These are phyloP conservation scores for Altica lythri DNA, from an alignment of 2,888 invertebrate genomes.

Conservation along the genomic window DNA sequence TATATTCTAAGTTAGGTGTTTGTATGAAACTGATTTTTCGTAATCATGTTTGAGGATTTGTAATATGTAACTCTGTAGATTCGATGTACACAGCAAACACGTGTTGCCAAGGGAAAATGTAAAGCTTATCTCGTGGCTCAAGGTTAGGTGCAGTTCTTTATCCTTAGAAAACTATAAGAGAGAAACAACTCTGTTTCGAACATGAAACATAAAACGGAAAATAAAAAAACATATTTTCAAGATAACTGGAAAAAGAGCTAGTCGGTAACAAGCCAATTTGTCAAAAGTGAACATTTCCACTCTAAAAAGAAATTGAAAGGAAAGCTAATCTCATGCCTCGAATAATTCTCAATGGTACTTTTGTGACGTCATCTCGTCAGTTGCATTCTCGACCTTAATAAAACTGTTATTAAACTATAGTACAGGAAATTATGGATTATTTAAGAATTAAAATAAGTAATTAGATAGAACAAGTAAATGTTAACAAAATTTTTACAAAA, in stretches of 20 bases:
- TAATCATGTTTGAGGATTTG: too few species aligned
- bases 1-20: too few species aligned
- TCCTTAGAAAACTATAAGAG: not conserved
- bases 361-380: constrained; percentile 30
- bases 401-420: not conserved
- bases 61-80: too few species aligned
- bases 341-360: constrained; percentile 36
- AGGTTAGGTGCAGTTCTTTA: not conserved
- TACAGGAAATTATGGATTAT: too few species aligned
- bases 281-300: constrained; percentile 34
- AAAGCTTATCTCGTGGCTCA: constrained; percentile 4
- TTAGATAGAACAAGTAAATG: too few species aligned
- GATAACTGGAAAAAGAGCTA: constrained; percentile 19
- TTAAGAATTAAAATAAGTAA: too few species aligned
- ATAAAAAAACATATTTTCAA: constrained; percentile 9
- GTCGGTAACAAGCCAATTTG: constrained; percentile 32
- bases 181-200: not conserved
- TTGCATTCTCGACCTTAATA: constrained; percentile 31
- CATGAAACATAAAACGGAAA: constrained; percentile 4
- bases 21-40: too few species aligned
- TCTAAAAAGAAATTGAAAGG: constrained; percentile 31
- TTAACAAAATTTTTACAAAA: too few species aligned
- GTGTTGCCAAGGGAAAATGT: not conserved
- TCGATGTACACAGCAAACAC: too few species aligned
- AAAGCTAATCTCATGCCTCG: constrained; percentile 34